Conservation (phyloP, 1,140 invertebrate genomes). For the Mercenaria mercenaria region DNA sequence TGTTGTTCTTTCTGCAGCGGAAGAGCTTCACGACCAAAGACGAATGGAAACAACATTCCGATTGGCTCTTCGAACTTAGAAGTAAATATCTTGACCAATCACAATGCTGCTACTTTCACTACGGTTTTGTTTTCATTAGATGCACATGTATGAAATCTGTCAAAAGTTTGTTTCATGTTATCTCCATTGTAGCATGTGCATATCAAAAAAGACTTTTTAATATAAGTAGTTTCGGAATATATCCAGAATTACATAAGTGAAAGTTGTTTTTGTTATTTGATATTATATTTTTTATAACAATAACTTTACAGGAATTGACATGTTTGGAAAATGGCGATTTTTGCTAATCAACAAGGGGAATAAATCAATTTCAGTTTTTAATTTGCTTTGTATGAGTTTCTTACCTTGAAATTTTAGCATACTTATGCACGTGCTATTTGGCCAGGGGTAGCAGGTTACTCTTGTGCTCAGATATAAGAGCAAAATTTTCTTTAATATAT, state of each 20-base stretch:
- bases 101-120: slow-evolving; percentile 56
- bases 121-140: slow-evolving; percentile 65
- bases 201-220: too few relatives aligned
- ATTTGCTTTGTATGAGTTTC: too few relatives aligned
- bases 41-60: slow-evolving; percentile 27
- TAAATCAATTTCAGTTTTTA: too few relatives aligned
- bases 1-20: slow-evolving; percentile 56
- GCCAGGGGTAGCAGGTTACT: too few relatives aligned
- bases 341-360: too few relatives aligned
- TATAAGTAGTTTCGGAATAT: too few relatives aligned
- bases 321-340: neutral
- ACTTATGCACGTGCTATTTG: too few relatives aligned
- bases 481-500: too few relatives aligned
- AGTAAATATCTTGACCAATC: slow-evolving; percentile 49
- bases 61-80: slow-evolving; percentile 50
- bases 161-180: neutral
- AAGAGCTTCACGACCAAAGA: slow-evolving; percentile 52
- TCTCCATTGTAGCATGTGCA: neutral
- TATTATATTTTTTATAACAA: neutral
- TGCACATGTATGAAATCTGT: slow-evolving; percentile 22
- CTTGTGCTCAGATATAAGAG: too few relatives aligned
- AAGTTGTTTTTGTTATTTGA: neutral
- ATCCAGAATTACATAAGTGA: neutral
- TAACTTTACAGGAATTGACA: neutral
- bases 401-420: too few relatives aligned